These are phyloP conservation scores for Drosophila helvetica DNA, from an alignment of 2,888 invertebrate genomes.

Conservation along the genomic window DNA sequence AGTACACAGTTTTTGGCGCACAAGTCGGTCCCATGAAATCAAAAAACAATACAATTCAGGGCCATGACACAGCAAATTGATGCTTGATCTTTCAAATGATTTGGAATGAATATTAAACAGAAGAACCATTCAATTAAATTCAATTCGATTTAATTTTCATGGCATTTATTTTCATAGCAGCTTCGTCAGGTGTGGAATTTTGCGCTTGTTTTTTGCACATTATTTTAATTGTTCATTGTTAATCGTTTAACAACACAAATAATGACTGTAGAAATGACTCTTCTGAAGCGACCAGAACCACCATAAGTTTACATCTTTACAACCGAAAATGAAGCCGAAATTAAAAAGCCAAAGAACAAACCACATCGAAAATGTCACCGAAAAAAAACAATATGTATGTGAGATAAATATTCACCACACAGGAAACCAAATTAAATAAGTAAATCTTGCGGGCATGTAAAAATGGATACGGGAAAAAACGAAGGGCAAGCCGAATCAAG, in stretches of 20 bases:
- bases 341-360: conserved; percentile 36
- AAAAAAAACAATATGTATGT: conserved; percentile 7
- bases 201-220: neutral
- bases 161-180: neutral
- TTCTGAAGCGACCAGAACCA: no score
- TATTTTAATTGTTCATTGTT: conserved; percentile 1
- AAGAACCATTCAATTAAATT: neutral
- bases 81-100: no score
- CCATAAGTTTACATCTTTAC: conserved; percentile 3
- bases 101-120: no score
- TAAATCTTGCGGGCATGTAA: conserved; percentile 51
- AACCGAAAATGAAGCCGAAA: conserved; percentile 28
- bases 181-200: neutral
- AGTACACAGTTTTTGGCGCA: no score
- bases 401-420: conserved; percentile 33
- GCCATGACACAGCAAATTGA: no score
- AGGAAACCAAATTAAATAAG: conserved; percentile 55
- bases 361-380: conserved; percentile 12
- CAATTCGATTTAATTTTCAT: neutral
- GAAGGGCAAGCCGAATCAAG: conserved; percentile 23
- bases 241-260: neutral
- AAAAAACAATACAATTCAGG: no score
- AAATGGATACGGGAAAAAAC: conserved; percentile 21
- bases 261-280: neutral
- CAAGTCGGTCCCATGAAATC: no score